phyloP scores from a whole-genome alignment of 1,140 invertebrate genomes.

The Drosophila nigromelanica region DNA sequence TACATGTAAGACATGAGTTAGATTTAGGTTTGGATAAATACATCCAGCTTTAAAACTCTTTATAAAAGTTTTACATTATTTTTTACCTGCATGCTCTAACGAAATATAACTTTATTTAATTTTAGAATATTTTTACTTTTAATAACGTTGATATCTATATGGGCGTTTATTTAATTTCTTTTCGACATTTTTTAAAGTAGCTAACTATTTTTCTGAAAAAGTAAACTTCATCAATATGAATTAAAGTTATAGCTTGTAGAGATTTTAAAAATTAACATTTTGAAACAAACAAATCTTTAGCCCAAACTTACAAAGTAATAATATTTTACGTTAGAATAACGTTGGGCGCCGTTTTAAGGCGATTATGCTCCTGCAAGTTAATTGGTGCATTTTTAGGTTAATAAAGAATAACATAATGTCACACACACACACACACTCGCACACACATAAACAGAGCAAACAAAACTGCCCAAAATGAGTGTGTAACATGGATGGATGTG shows the following conservation, averaged over 20 bases:
- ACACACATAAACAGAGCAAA: conserved; percentile 19
- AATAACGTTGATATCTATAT: background rate
- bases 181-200: background rate
- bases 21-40: background rate
- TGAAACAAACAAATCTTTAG: too few species aligned
- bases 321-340: background rate
- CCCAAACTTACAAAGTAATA: too few species aligned
- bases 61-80: background rate
- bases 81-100: background rate
- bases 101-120: background rate
- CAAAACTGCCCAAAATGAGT: conserved; percentile 6
- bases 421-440: conserved; percentile 21
- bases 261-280: too few species aligned
- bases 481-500: conserved; percentile 25
- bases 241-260: too few species aligned
- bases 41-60: background rate
- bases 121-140: background rate
- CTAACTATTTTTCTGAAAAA: background rate
- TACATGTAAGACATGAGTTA: too few species aligned
- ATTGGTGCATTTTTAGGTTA: conserved; percentile 47
- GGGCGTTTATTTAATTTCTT: background rate
- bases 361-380: conserved; percentile 6
- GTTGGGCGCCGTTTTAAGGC: background rate
- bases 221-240: background rate
- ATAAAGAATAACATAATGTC: conserved; percentile 38